Conservation (phyloP, 2,797 vertebrate genomes). For the Melanotaenia parkinsoni region DNA sequence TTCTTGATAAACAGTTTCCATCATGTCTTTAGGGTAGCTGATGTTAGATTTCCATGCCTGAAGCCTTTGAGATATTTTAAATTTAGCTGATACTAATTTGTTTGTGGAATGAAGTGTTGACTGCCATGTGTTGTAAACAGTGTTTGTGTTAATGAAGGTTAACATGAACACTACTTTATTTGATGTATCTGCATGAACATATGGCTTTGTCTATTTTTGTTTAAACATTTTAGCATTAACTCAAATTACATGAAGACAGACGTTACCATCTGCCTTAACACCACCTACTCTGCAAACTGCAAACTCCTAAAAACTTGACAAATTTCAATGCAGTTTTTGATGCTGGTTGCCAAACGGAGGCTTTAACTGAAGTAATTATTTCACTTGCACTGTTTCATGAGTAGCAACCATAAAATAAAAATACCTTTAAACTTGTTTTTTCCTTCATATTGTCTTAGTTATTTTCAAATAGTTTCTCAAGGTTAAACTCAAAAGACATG, state of each 20-base stretch:
- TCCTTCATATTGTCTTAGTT: too few relatives aligned
- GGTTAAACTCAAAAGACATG: too few relatives aligned
- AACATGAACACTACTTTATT: too few relatives aligned
- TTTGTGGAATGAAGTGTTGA: not conserved
- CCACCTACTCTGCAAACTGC: slow-evolving; percentile 9
- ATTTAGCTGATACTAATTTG: not conserved
- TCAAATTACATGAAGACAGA: slow-evolving; percentile 60
- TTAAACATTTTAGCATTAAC: slow-evolving; percentile 37
- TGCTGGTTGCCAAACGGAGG: slow-evolving; percentile 6
- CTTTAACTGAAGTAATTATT: not conserved
- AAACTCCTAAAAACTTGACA: slow-evolving; percentile 3
- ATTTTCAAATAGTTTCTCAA: too few relatives aligned
- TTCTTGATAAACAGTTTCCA: too few relatives aligned
- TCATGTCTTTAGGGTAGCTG: too few relatives aligned
- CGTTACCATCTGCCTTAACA: slow-evolving; percentile 51
- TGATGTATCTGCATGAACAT: slow-evolving; percentile 38
- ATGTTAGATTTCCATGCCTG: not conserved
- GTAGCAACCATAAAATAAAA: too few relatives aligned
- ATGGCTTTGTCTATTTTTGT: slow-evolving; percentile 59
- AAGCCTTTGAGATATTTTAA: not conserved
- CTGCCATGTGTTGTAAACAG: not conserved
- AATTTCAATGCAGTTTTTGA: slow-evolving; percentile 2
- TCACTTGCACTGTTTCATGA: not conserved
- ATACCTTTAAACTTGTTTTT: too few relatives aligned
- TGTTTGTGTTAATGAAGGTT: not conserved